Percentiles rank a stretch among this genome's conserved stretches.
These are phyloP conservation scores for Polyommatus icarus DNA, from an alignment of 2,888 invertebrate species.

Conservation along the genomic window DNA sequence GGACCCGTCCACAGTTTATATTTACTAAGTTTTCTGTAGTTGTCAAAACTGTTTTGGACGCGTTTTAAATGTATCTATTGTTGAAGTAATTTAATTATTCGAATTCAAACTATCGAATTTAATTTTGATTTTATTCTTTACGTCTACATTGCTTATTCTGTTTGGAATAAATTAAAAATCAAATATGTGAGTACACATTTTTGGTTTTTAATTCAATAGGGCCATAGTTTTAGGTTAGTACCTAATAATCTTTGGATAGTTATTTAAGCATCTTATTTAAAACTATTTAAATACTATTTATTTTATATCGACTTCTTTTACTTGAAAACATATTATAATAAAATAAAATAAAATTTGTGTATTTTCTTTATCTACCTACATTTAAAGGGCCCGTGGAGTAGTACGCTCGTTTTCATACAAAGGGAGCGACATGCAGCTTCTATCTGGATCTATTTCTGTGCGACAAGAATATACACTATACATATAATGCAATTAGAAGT, in stretches of 20 bases:
- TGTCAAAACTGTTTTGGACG: slow-evolving; percentile 28
- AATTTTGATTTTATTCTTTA: neutral
- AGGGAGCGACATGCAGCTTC: too few relatives aligned
- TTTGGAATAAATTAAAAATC: neutral
- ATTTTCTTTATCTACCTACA: neutral
- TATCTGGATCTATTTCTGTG: too few relatives aligned
- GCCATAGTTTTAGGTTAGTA: slow-evolving; percentile 21
- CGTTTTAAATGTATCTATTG: slow-evolving; percentile 25
- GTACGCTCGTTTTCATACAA: too few relatives aligned
- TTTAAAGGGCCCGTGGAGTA: too few relatives aligned
- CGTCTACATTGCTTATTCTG: neutral
- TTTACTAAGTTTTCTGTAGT: neutral
- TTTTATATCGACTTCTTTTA: slow-evolving; percentile 20
- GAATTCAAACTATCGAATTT: neutral
- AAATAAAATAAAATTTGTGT: neutral
- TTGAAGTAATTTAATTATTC: neutral
- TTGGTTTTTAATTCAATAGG: slow-evolving; percentile 2
- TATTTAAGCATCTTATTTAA: slow-evolving; percentile 26
- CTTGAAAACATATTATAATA: slow-evolving; percentile 9
- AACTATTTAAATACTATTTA: slow-evolving; percentile 30
- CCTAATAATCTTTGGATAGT: slow-evolving; percentile 13
- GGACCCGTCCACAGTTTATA: slow-evolving; percentile 29
- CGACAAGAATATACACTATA: too few relatives aligned
- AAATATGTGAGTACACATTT: neutral
- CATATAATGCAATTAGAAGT: too few relatives aligned